These are phyloP conservation scores for Myotis brandtii DNA, from an alignment of 2,113 vertebrate species.

Conservation along the genomic window DNA sequence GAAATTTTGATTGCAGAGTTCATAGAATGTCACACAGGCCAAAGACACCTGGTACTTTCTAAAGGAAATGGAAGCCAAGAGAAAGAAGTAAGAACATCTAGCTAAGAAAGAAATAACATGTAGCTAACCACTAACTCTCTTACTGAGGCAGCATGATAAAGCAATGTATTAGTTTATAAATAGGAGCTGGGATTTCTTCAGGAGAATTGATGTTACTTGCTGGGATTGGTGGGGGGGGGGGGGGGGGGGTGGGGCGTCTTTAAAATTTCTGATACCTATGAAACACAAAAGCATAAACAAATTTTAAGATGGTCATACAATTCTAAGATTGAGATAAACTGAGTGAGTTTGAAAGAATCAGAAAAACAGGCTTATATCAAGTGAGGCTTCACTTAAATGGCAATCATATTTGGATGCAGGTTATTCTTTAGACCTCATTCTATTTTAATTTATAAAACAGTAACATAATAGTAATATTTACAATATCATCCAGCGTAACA, in stretches of 20 bases:
- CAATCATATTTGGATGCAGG: background rate
- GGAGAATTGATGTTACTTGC: background rate
- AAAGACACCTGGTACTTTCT: background rate
- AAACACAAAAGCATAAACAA: conserved; percentile 1
- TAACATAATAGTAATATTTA: background rate
- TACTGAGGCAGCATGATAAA: background rate
- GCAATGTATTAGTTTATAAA: background rate
- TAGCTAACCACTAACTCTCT: background rate
- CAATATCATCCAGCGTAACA: background rate
- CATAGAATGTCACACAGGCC: background rate
- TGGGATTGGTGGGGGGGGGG: background rate
- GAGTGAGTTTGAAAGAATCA: conserved; percentile 15
- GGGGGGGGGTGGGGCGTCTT: background rate
- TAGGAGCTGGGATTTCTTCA: background rate
- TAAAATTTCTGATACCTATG: conserved; percentile 24
- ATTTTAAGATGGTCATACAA: background rate
- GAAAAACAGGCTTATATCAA: background rate
- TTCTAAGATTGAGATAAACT: conserved; percentile 8
- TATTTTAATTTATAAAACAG: background rate
- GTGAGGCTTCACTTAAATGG: background rate
- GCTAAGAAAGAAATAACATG: background rate
- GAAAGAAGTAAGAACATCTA: conserved; percentile 6
- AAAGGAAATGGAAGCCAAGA: background rate
- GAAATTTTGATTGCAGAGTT: conserved; percentile 10
- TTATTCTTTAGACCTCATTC: background rate